These are phyloP conservation scores for Dynastes grantii DNA, from an alignment of 2,888 invertebrate species.

Conservation along the genomic window DNA sequence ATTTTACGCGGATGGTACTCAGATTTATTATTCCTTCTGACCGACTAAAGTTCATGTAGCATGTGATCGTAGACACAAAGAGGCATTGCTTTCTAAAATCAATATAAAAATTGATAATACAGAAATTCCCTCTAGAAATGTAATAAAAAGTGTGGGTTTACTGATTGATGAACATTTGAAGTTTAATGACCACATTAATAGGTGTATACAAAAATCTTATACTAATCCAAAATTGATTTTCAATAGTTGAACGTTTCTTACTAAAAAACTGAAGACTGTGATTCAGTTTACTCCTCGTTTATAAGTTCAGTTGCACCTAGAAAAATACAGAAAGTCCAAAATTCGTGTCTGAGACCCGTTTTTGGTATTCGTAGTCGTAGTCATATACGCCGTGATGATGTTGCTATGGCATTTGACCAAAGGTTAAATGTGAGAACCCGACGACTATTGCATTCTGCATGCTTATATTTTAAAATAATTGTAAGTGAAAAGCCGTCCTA, in stretches of 20 bases:
- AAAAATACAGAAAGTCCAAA: no score
- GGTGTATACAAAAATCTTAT: conserved; percentile 17
- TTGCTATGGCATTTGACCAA: background rate
- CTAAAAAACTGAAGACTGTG: no score
- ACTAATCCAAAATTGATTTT: conserved; percentile 11
- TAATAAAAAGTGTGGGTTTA: no score
- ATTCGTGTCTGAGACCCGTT: background rate
- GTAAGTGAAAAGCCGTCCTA: background rate
- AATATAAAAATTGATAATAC: background rate
- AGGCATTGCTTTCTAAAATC: background rate
- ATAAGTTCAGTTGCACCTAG: no score
- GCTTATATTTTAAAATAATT: conserved; percentile 43
- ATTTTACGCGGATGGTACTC: conserved; percentile 35
- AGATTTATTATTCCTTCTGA: conserved; percentile 38
- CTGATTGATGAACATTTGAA: conserved; percentile 3
- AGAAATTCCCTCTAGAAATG: no score
- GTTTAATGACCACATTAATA: conserved; percentile 31
- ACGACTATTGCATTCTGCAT: conserved; percentile 14
- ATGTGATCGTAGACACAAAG: background rate
- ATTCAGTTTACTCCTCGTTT: no score
- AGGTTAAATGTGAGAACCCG: conserved; percentile 35
- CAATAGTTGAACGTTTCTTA: background rate
- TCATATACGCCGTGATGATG: conserved; percentile 8
- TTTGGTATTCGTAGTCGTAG: conserved; percentile 24
- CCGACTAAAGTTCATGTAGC: no score